A percentile compares a stretch with the other conserved stretches of the same genome.
phyloP scores from a whole-genome alignment of 2,797 vertebrate species.

The Pteropus rufus region DNA sequence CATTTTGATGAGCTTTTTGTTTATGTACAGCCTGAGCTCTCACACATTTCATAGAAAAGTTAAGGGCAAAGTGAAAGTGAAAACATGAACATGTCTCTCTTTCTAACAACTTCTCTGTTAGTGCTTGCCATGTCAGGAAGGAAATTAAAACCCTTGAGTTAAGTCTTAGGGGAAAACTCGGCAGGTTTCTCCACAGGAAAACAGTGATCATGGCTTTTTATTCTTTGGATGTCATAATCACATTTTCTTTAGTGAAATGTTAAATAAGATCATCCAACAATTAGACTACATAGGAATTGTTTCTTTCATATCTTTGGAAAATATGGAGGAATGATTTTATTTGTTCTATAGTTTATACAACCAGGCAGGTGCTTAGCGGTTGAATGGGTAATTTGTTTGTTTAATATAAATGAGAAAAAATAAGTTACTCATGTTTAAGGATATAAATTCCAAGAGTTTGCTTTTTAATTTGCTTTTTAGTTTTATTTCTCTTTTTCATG shows the following conservation, averaged over 20 bases:
- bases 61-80: neutral
- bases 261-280: constrained; percentile 36
- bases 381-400: neutral
- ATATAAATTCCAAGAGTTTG: neutral
- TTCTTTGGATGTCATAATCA: constrained; percentile 10
- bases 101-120: neutral
- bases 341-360: constrained; percentile 11
- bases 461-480: constrained; percentile 17
- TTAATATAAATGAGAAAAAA: constrained; percentile 2
- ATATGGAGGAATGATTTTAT: neutral
- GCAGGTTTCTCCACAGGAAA: neutral
- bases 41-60: neutral
- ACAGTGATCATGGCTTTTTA: neutral
- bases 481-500: constrained; percentile 4
- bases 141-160: neutral
- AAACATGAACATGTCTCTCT: neutral
- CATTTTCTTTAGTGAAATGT: constrained; percentile 37
- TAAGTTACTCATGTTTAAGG: neutral
- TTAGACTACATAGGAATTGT: neutral
- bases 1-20: neutral
- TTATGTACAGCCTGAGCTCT: neutral
- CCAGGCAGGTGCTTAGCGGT: neutral
- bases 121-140: neutral
- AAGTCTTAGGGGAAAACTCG: neutral
- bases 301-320: constrained; percentile 29